These are phyloP conservation scores for Oncorhynchus masou DNA, from an alignment of 2,113 vertebrate species.

Conservation along the genomic window DNA sequence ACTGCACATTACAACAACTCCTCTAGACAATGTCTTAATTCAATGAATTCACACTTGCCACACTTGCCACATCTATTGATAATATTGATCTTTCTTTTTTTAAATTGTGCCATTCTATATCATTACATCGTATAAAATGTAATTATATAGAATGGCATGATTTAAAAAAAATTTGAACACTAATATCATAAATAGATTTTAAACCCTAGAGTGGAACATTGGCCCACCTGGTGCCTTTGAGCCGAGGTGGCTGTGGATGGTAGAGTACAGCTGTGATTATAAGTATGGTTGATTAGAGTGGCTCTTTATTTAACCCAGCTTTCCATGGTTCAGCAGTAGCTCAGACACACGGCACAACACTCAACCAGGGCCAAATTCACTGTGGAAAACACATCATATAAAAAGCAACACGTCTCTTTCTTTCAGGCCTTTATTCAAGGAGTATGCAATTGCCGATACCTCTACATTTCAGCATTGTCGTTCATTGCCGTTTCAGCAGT, in stretches of 20 bases:
- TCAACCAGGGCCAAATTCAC: slow-evolving; percentile 21
- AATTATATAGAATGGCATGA: slow-evolving; percentile 26
- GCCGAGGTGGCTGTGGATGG: not conserved
- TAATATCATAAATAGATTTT: not conserved
- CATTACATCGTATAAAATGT: slow-evolving; percentile 26
- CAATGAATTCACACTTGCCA: slow-evolving; percentile 23
- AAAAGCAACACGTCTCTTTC: slow-evolving; percentile 47
- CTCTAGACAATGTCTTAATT: not conserved
- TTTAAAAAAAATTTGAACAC: not conserved
- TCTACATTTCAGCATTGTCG: slow-evolving; percentile 54
- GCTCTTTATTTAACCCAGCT: slow-evolving; percentile 16
- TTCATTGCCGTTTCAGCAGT: slow-evolving; percentile 73
- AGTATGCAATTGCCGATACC: slow-evolving; percentile 65
- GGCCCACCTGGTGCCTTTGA: slow-evolving; percentile 26
- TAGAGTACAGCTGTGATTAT: slow-evolving; percentile 24
- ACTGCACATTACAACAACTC: not conserved
- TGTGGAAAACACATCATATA: slow-evolving; percentile 25
- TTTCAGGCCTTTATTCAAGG: slow-evolving; percentile 57
- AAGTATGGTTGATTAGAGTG: slow-evolving; percentile 24
- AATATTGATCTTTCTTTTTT: too few relatives aligned
- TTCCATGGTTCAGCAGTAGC: slow-evolving; percentile 8
- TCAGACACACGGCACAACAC: slow-evolving; percentile 15
- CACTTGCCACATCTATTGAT: too few relatives aligned
- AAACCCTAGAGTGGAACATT: slow-evolving; percentile 32
- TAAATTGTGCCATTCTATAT: too few relatives aligned